These are phyloP conservation scores for Nomada flava DNA, from an alignment of 2,888 invertebrate genomes.

Conservation along the genomic window DNA sequence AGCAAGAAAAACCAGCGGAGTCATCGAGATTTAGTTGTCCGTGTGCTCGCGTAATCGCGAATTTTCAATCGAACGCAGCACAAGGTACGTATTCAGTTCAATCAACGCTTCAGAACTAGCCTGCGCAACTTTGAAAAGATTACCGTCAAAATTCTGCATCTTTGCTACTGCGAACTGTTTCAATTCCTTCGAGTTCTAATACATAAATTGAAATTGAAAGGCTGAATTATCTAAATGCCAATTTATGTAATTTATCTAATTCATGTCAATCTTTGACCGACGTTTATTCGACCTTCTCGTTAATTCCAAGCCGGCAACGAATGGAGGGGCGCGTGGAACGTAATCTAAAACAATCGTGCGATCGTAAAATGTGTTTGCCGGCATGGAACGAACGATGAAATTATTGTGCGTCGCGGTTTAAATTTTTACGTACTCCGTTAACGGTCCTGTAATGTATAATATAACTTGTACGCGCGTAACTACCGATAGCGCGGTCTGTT, in stretches of 20 bases:
- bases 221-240: too few species aligned
- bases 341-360: background rate
- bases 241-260: too few species aligned
- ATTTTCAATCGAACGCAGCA: slow-evolving; percentile 52
- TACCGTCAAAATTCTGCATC: too few species aligned
- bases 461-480: slow-evolving; percentile 33
- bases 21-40: slow-evolving; percentile 34
- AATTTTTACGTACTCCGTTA: slow-evolving; percentile 12
- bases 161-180: too few species aligned
- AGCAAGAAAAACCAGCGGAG: slow-evolving; percentile 2
- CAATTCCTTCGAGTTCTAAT: background rate
- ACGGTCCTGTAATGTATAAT: slow-evolving; percentile 25
- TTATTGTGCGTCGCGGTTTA: background rate
- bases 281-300: background rate
- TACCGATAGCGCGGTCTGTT: slow-evolving; percentile 32
- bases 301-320: background rate
- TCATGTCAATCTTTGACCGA: background rate
- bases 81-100: slow-evolving; percentile 58
- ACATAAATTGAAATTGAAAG: too few species aligned
- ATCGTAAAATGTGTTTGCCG: slow-evolving; percentile 18
- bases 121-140: background rate
- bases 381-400: background rate
- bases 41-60: slow-evolving; percentile 28
- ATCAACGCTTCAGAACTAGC: slow-evolving; percentile 2
- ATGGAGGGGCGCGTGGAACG: background rate